phyloP scores from a whole-genome alignment of 1,140 invertebrate species.

The Heterodera schachtii region DNA sequence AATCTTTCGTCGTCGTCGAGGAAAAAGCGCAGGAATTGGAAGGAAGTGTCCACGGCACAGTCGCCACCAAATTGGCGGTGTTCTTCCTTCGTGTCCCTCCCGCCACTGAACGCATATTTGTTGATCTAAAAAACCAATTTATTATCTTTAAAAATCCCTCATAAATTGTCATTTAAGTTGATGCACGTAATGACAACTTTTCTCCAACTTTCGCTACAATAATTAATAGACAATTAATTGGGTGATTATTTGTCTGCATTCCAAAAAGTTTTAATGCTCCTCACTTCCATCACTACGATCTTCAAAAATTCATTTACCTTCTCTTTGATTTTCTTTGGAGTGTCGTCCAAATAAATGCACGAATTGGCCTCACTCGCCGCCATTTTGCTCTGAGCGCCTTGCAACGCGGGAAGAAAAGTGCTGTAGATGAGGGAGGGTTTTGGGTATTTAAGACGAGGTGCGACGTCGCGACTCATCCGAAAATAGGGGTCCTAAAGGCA shows the following conservation, averaged over 20 bases:
- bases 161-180: too few relatives aligned
- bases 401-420: slow-evolving; percentile 87
- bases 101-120: slow-evolving; percentile 97
- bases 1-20: slow-evolving; percentile 88
- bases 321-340: slow-evolving; percentile 92
- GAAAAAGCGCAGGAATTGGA: slow-evolving; percentile 93
- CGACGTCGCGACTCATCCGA: slow-evolving; percentile 94
- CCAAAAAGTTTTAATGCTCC: too few relatives aligned
- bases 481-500: slow-evolving; percentile 86
- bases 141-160: too few relatives aligned
- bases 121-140: slow-evolving; percentile 75
- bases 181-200: too few relatives aligned
- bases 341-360: slow-evolving; percentile 92
- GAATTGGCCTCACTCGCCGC: slow-evolving; percentile 90
- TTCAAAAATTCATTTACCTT: slow-evolving; percentile 72
- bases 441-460: slow-evolving; percentile 80
- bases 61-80: slow-evolving; percentile 86
- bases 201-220: too few relatives aligned
- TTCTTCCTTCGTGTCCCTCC: slow-evolving; percentile 87
- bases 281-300: too few relatives aligned
- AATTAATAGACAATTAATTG: too few relatives aligned
- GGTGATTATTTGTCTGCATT: too few relatives aligned
- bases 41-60: slow-evolving; percentile 92
- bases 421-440: slow-evolving; percentile 95
- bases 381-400: slow-evolving; percentile 95